Conservation (phyloP, 2,888 invertebrate genomes). For the Petrophora chlorosata region DNA sequence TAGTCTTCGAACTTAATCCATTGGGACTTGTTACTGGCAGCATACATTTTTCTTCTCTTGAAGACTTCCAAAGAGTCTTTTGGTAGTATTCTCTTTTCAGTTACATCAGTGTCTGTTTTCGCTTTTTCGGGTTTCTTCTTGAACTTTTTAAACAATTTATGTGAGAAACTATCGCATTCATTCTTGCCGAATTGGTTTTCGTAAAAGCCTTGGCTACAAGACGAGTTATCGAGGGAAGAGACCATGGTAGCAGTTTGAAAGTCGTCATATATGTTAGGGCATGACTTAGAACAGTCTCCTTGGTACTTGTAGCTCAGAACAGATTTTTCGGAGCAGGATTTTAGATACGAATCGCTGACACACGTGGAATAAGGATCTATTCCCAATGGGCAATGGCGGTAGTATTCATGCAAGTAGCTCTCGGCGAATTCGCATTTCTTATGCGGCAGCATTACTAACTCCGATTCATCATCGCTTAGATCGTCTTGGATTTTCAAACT, state of each 20-base stretch:
- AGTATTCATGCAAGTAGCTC: conserved; percentile 64
- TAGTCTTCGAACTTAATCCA: conserved; percentile 45
- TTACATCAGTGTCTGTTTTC: conserved; percentile 26
- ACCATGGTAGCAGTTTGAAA: conserved; percentile 47
- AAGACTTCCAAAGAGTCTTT: conserved; percentile 72
- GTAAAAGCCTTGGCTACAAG: conserved; percentile 41
- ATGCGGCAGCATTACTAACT: conserved; percentile 29
- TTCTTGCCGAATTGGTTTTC: conserved; percentile 20
- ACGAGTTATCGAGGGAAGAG: conserved; percentile 51
- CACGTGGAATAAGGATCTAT: conserved; percentile 58
- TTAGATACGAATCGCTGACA: conserved; percentile 54
- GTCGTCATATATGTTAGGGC: conserved; percentile 62
- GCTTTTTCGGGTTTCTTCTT: conserved; percentile 33
- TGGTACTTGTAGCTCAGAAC: conserved; percentile 43
- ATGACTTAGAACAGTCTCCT: conserved; percentile 56
- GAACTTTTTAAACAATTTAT: conserved; percentile 43
- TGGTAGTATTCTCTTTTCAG: conserved; percentile 48
- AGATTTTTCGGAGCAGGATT: conserved; percentile 52
- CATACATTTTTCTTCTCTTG: conserved; percentile 59
- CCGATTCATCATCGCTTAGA: conserved; percentile 53
- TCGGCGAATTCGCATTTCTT: conserved; percentile 64
- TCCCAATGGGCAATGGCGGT: conserved; percentile 58
- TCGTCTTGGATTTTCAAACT: conserved; percentile 58
- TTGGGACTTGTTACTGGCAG: conserved; percentile 49
- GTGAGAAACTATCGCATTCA: conserved; percentile 20